A percentile compares a stretch with the other conserved stretches of the same genome.
Evolutionary conservation across 1,140 invertebrate genomes (phyloP).

Genomic region (Micrasema minimum): DNA sequence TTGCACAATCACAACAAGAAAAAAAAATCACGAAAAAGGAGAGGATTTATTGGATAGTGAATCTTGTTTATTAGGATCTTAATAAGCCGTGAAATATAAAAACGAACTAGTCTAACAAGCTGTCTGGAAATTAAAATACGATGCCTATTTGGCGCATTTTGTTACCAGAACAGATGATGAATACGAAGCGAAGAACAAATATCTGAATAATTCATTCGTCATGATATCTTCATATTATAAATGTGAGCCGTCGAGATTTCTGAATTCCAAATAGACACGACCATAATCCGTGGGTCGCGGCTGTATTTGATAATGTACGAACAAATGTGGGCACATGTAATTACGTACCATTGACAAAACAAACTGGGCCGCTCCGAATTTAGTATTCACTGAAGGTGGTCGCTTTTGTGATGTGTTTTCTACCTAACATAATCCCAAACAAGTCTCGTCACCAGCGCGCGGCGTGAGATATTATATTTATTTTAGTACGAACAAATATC

Average conservation of each 20-base stretch:
- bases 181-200: constrained; percentile 21
- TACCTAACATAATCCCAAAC: neutral
- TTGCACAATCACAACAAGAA: neutral
- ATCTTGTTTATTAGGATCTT: neutral
- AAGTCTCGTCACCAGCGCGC: neutral
- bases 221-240: constrained; percentile 34
- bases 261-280: constrained; percentile 3
- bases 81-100: constrained; percentile 10
- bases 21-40: neutral
- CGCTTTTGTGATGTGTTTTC: constrained; percentile 17
- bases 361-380: constrained; percentile 33
- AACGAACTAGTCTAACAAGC: constrained; percentile 5
- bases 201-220: constrained; percentile 17
- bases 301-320: neutral
- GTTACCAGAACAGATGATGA: constrained; percentile 26
- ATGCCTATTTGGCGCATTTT: constrained; percentile 4
- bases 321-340: constrained; percentile 15
- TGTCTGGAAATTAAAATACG: constrained; percentile 9
- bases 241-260: constrained; percentile 13
- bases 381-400: constrained; percentile 30
- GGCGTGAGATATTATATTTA: neutral
- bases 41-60: constrained; percentile 2
- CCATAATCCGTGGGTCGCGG: neutral
- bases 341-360: constrained; percentile 28
- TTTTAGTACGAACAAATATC: no score